Base-by-base conservation (phyloP, 2,113 vertebrate species). In the Peromyscus californicus region DNA sequence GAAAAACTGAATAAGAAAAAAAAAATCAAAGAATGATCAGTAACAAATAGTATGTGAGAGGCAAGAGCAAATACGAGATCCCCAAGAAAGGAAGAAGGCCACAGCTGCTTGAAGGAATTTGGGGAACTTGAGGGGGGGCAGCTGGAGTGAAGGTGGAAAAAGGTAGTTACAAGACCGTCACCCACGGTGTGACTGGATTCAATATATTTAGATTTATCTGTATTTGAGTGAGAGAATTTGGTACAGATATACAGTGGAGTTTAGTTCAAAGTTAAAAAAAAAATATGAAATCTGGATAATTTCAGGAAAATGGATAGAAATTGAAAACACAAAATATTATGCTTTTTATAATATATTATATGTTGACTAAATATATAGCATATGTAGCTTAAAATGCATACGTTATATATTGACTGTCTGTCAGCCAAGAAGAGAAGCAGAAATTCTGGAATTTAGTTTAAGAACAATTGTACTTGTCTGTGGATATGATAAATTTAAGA, bases 21-120 rank as follows among this genome's bases (percentile, higher is more conserved):
- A 26, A 57, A 79, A 82, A 42, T 84, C 24, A 63, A 16, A 17
- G 57, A 61, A 61, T 83, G 12, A 29, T 61, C 7, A 83, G 22
- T 42, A 42, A 63, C 24, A 61, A 59, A 16, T 21, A 36, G 19
- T 33, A 54, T 63, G 51, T 80, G 33, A n/a, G 51, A 70, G 26
- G 11, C 19, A 42, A 21, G 1, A 15, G 4, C 8, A 45, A 36
- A 7, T 22, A 33, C 3, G 26, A 16, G 0, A 2, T 29, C 2
- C 22, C 1, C 3, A 0, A 26, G 54, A 88, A 54, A 24, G 1
- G 13, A 74, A 72, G 17, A 42, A 33, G 16, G 6, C 31, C 2
- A n/a, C n/a, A 39, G 7, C 1, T 31, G 10, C 24, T 36, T 51
- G 8, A 19, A 16, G 3, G 16, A 85, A 8, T n/a, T 22, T 31